Evolutionary conservation across 2,888 invertebrate genomes (phyloP), one percentile per base, ranked within the genome.

Genomic region (Andrena flavipes): DNA sequence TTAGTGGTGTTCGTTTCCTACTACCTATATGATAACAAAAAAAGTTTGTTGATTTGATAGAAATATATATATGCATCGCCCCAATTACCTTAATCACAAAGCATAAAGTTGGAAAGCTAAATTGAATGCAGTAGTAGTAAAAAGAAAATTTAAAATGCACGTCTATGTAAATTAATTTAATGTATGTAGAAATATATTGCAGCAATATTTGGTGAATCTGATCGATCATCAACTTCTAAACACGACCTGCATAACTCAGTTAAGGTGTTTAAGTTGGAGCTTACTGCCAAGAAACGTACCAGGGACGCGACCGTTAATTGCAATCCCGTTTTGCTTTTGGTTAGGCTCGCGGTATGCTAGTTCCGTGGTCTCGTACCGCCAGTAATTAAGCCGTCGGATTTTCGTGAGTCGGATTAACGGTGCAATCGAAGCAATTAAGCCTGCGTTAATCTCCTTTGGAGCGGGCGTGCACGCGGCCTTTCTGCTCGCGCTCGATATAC

Each of bases 361-460:
- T 20, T 42, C 4, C 54, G 73, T 48, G 80, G 62, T 62, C 60
- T 62, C 35, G 67, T 60, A 54, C 54, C 48, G 42, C 10, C 54
- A 59, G 77, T 64, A 77, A 84, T 84, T 82, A 84, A 84, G 59
- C 77, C 54, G 49, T 26, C 49, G 74, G 82, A 83, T 77, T 83
- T 83, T 83, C 77, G 77, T 51, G 62, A 63, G 54, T 77, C 64
- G 67, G 63, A 83, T 83, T 83, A 81, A 60, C 76, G 20, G 64
- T 5, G 42, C 62, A 51, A 77, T 78, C 63, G 77, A 78, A 82
- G 67, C 71, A 78, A 84, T 82, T 70, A 82, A 82, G 54, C 65
- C 10, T 30, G 48, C 42, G 73, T 76, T 83, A 62, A 76, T 76
- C 69, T 33, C 76, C 71, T 62, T 72, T 33, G 13, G 20, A 69